Conservation (phyloP, 1,140 invertebrate species). For the Eufriesea mexicana region DNA sequence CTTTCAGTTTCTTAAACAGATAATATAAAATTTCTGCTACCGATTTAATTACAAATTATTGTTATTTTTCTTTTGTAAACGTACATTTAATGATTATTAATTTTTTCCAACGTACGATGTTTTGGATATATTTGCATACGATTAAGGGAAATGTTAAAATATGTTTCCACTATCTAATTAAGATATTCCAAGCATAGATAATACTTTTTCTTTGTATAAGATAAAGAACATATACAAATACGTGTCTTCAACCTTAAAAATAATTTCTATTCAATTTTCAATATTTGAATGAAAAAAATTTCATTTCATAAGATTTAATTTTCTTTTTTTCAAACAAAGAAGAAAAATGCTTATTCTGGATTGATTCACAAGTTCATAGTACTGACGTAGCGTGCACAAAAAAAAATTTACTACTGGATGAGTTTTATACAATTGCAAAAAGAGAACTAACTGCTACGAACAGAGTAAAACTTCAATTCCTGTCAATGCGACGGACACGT, state of each 20-base stretch:
- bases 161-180: background rate
- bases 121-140: background rate
- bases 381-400: too few species aligned
- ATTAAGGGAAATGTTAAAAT: background rate
- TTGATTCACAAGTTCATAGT: background rate
- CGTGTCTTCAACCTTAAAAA: background rate
- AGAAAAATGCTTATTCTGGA: background rate
- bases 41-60: background rate
- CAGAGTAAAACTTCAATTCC: conserved; percentile 42
- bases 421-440: conserved; percentile 7
- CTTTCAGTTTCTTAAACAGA: background rate
- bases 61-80: background rate
- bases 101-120: background rate
- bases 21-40: conserved; percentile 23
- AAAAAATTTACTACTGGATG: background rate
- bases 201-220: too few species aligned
- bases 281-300: background rate
- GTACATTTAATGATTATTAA: background rate
- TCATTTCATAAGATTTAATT: too few species aligned
- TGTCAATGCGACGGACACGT: conserved; percentile 5
- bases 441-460: background rate
- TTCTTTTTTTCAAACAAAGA: background rate
- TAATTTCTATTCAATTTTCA: background rate
- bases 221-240: background rate
- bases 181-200: background rate